phyloP scores from a whole-genome alignment of 2,113 vertebrate species.

The Misgurnus mizolepis region DNA sequence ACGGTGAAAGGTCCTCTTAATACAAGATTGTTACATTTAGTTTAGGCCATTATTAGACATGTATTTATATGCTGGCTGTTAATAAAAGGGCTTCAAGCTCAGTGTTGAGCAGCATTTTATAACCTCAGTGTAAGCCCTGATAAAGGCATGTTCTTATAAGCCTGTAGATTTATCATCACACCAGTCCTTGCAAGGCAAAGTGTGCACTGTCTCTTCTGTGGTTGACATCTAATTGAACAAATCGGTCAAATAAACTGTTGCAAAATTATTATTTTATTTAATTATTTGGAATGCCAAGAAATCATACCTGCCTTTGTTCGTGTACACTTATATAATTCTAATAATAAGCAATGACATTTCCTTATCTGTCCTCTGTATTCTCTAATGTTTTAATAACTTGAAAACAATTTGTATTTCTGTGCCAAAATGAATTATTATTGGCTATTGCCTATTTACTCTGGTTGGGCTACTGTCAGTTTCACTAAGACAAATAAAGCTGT shows the following conservation, averaged over 20 bases:
- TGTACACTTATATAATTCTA: too few relatives aligned
- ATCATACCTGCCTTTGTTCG: neutral
- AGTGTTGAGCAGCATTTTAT: neutral
- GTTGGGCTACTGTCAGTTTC: neutral
- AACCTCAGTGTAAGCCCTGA: too few relatives aligned
- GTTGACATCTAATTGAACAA: too few relatives aligned
- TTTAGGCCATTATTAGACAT: neutral
- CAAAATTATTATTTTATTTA: too few relatives aligned
- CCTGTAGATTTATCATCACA: neutral
- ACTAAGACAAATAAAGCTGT: too few relatives aligned
- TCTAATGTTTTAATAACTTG: neutral
- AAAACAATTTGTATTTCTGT: neutral
- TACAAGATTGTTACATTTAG: neutral
- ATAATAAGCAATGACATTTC: too few relatives aligned
- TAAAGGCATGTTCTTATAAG: neutral
- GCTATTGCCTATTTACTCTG: too few relatives aligned
- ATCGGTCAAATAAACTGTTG: too few relatives aligned
- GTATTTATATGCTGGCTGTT: too few relatives aligned
- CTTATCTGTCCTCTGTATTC: neutral
- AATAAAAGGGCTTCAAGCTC: neutral
- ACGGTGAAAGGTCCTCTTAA: too few relatives aligned
- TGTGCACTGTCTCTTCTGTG: too few relatives aligned
- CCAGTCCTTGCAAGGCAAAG: neutral
- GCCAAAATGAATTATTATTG: neutral
- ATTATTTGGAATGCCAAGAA: neutral